phyloP scores from a whole-genome alignment of 2,888 invertebrate species.

The Ormia ochracea region DNA sequence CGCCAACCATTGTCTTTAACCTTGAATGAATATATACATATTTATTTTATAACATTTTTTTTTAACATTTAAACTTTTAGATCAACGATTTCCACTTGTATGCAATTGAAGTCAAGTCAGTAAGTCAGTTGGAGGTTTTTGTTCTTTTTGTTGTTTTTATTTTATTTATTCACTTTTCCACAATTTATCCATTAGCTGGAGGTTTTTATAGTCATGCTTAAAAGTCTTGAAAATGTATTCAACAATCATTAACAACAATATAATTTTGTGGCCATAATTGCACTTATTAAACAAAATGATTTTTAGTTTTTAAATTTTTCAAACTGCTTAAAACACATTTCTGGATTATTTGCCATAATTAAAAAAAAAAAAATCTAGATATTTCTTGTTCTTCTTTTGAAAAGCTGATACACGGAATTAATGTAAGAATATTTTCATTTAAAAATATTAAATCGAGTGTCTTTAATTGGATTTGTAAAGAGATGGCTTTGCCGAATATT shows the following conservation, averaged over 20 bases:
- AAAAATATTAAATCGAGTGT: too few relatives aligned
- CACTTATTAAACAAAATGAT: slow-evolving; percentile 26
- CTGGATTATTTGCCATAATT: background rate
- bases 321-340: background rate
- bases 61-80: slow-evolving; percentile 41
- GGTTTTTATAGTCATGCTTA: slow-evolving; percentile 19
- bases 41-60: slow-evolving; percentile 23
- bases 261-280: slow-evolving; percentile 36
- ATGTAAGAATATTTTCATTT: too few relatives aligned
- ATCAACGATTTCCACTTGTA: slow-evolving; percentile 44
- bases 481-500: too few relatives aligned
- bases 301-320: background rate
- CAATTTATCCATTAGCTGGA: slow-evolving; percentile 11
- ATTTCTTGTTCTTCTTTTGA: background rate
- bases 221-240: slow-evolving; percentile 9
- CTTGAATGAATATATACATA: slow-evolving; percentile 49
- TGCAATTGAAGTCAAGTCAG: slow-evolving; percentile 21
- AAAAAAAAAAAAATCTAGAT: background rate
- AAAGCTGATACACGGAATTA: too few relatives aligned
- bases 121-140: slow-evolving; percentile 6
- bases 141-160: background rate
- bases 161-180: background rate
- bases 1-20: slow-evolving; percentile 30
- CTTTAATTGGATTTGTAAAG: too few relatives aligned
- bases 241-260: slow-evolving; percentile 15